These are phyloP conservation scores for Tamias sibiricus DNA, from an alignment of 2,113 vertebrate species.

Conservation along the genomic window DNA sequence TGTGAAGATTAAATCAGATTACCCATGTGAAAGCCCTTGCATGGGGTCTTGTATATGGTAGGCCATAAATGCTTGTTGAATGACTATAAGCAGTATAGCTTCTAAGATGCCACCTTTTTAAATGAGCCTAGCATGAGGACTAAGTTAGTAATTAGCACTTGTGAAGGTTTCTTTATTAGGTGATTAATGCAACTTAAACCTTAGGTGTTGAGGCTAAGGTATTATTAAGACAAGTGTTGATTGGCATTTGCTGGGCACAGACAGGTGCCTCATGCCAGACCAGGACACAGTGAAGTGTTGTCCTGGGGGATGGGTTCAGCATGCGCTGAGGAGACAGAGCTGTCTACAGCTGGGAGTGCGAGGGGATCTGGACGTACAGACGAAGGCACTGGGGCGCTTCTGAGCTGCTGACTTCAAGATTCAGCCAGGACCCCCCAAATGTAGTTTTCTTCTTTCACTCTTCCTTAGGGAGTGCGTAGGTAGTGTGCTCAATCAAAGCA, in stretches of 20 bases:
- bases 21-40: neutral
- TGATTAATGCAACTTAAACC: constrained; percentile 75
- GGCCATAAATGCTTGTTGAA: constrained; percentile 70
- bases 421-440: neutral
- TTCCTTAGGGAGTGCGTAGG: neutral
- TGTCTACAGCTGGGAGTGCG: neutral
- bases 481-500: neutral
- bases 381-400: neutral
- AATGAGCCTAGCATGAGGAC: constrained; percentile 35
- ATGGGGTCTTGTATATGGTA: constrained; percentile 14
- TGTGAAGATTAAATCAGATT: neutral
- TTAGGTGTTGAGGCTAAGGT: constrained; percentile 72
- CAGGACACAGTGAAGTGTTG: constrained; percentile 27
- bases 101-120: constrained; percentile 67
- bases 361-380: neutral
- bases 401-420: neutral
- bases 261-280: constrained; percentile 50
- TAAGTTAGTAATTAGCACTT: constrained; percentile 74
- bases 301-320: constrained; percentile 53
- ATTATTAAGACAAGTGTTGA: constrained; percentile 77
- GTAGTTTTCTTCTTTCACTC: neutral
- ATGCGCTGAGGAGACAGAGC: neutral
- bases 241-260: constrained; percentile 63
- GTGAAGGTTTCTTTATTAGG: constrained; percentile 78
- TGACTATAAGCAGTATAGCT: constrained; percentile 62